Evolutionary conservation across 2,113 vertebrate genomes (phyloP), one percentile per base, ranked within the genome.

Genomic region (Gymnocephalus cernua): DNA sequence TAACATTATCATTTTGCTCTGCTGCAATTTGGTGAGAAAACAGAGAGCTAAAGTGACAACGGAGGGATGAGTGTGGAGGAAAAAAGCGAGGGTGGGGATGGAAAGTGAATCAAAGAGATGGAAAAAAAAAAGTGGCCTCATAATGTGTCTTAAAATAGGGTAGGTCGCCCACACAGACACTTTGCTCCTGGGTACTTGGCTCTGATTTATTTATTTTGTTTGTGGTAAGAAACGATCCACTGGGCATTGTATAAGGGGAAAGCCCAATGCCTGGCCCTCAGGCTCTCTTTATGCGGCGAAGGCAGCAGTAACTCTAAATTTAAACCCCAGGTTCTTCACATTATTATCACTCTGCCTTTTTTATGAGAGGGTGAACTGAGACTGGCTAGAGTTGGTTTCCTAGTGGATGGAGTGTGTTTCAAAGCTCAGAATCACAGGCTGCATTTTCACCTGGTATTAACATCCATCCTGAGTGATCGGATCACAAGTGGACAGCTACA

Each of bases 201-300:
- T 82, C 41, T 87, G 89, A 88, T 85, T 91, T 91, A 88, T 93
- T 86, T 88, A 91, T 86, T 86, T 88, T 62, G 84, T 91, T 90
- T 88, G 80, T 70, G 73, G 73, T 80, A 64, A 72, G 82, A 71
- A 91, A 53, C 9, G 14, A 89, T 83, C 81, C 78, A 67, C 48
- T 71, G 74, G 83, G 86, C 69, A 80, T 53, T 68, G 86, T 82
- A 88, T 80, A 69, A 76, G 73, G 85, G 88, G 80, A 78, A 72
- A 84, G 79, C 86, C 83, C 74, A 67, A 44, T 77, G 79, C 71
- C 83, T 79, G 63, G 77, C 83, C 89, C 77, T 62, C 25, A 9
- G 70, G 85, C 82, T 64, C 57, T 84, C 72, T 79, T 53, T 44
- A 73, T 74, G 80, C 21, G 4, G 67, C 59, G 56, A 19, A 82